Evolutionary conservation across 1,140 invertebrate genomes (phyloP).

Genomic region (Eriocheir sinensis): DNA sequence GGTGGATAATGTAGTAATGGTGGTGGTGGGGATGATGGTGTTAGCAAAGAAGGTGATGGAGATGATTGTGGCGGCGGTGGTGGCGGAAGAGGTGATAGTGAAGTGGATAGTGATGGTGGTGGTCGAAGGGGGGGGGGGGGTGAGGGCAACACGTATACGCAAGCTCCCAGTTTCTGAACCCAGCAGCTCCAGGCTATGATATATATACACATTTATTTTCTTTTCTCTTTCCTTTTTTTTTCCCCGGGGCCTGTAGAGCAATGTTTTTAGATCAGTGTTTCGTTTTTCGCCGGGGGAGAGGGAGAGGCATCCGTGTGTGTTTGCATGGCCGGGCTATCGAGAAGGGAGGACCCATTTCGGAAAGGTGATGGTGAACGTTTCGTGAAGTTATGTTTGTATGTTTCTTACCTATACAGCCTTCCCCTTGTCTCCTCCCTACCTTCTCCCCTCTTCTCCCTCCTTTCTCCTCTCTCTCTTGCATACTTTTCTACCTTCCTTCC

Average conservation of each 20-base stretch:
- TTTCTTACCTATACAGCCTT: no score
- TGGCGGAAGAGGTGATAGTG: no score
- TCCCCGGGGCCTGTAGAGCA: background rate
- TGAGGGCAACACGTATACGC: no score
- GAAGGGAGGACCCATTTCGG: background rate
- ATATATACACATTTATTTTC: background rate
- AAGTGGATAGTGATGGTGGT: no score
- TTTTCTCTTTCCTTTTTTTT: background rate
- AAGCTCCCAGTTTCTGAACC: background rate
- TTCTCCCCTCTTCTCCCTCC: background rate
- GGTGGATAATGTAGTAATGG: no score
- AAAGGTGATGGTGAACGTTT: background rate
- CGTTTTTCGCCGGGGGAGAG: background rate
- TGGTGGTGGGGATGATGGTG: no score
- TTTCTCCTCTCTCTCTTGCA: no score
- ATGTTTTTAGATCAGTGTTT: constrained; percentile 8
- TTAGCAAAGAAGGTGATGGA: no score
- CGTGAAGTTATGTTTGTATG: background rate
- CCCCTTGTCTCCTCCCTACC: background rate
- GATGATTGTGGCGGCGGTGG: no score
- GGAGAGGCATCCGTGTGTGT: background rate
- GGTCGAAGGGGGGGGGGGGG: background rate
- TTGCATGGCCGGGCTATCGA: background rate
- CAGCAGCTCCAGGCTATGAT: background rate
- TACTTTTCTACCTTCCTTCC: no score